Conservation (phyloP, 1,140 invertebrate genomes). For the Habropoda laboriosa region DNA sequence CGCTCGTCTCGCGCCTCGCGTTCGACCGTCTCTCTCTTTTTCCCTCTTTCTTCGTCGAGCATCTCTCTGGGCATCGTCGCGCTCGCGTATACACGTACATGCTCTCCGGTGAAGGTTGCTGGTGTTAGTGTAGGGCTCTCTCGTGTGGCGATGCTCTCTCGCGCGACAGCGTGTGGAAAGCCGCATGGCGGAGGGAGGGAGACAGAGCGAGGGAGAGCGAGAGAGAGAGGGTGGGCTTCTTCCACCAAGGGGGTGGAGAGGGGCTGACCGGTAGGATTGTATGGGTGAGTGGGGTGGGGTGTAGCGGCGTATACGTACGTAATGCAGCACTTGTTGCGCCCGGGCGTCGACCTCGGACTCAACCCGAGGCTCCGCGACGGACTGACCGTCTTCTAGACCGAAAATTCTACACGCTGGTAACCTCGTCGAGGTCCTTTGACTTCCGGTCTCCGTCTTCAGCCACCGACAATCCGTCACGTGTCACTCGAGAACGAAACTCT, state of each 20-base stretch:
- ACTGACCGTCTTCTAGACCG: constrained; percentile 55
- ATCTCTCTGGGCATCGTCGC: background rate
- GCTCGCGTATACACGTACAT: too few species aligned
- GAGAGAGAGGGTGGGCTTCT: constrained; percentile 30
- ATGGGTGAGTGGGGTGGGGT: constrained; percentile 42
- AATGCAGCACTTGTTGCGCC: constrained; percentile 72
- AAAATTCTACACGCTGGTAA: constrained; percentile 53
- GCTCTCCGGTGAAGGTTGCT: too few species aligned
- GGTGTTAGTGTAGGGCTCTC: constrained; percentile 7
- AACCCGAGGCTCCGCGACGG: constrained; percentile 64
- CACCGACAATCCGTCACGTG: background rate
- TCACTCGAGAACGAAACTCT: background rate
- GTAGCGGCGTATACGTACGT: constrained; percentile 55
- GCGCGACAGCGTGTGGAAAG: constrained; percentile 46
- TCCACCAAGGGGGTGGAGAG: constrained; percentile 34
- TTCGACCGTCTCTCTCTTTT: constrained; percentile 45
- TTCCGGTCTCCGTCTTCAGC: constrained; percentile 1
- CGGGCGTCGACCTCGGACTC: constrained; percentile 66
- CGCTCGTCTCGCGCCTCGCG: constrained; percentile 20
- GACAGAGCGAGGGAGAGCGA: background rate
- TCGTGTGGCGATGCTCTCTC: constrained; percentile 28
- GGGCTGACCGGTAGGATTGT: constrained; percentile 32
- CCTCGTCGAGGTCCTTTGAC: constrained; percentile 24
- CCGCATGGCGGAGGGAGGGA: constrained; percentile 2
- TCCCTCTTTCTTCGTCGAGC: constrained; percentile 22